These are phyloP conservation scores for Holcopasites calliopsidis DNA, from an alignment of 1,140 invertebrate genomes.

Conservation along the genomic window DNA sequence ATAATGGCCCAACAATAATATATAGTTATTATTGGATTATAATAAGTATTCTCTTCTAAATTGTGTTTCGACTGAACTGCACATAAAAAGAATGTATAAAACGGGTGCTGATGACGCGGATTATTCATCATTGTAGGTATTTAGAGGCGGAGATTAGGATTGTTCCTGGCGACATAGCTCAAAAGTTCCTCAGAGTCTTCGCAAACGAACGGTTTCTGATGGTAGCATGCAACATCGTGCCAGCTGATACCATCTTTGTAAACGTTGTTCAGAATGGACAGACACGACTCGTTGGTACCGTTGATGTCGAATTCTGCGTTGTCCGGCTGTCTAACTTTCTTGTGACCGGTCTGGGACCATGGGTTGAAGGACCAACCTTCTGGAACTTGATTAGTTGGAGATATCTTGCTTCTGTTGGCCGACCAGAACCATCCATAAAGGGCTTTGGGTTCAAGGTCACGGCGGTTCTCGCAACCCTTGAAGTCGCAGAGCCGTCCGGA, in stretches of 20 bases:
- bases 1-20: too few species aligned
- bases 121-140: constrained; percentile 24
- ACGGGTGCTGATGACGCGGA: constrained; percentile 47
- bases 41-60: too few species aligned
- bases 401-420: constrained; percentile 91
- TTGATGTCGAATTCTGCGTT: constrained; percentile 96
- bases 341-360: constrained; percentile 94
- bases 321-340: constrained; percentile 92
- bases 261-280: constrained; percentile 93
- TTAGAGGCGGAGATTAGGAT: constrained; percentile 88
- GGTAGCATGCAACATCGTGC: constrained; percentile 96
- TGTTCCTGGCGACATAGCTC: constrained; percentile 89
- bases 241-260: constrained; percentile 95
- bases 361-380: constrained; percentile 88
- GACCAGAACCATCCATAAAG: constrained; percentile 96
- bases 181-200: constrained; percentile 93
- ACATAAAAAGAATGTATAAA: constrained; percentile 9
- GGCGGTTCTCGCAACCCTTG: constrained; percentile 92
- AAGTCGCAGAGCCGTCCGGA: constrained; percentile 94
- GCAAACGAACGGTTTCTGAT: constrained; percentile 93
- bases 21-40: too few species aligned
- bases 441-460: constrained; percentile 91
- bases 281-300: constrained; percentile 90
- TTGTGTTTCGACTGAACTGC: constrained; percentile 40
- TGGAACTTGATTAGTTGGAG: constrained; percentile 88